These are phyloP conservation scores for Brassicogethes aeneus DNA, from an alignment of 2,888 invertebrate genomes.

Conservation along the genomic window DNA sequence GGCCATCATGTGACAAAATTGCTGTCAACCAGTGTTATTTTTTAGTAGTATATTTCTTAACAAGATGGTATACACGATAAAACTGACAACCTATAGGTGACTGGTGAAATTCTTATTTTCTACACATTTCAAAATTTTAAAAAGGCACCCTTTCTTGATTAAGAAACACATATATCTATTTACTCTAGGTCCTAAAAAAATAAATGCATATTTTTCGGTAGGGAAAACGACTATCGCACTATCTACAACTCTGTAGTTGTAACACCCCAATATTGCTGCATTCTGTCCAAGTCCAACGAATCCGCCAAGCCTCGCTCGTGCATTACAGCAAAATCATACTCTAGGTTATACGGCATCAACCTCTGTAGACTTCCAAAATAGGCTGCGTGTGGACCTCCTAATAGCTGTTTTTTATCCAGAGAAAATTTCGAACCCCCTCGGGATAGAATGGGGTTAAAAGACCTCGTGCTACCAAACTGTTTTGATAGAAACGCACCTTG, in stretches of 20 bases:
- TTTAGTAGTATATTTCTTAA: too few species aligned
- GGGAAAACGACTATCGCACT: too few species aligned
- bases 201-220: too few species aligned
- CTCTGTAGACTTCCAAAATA: constrained; percentile 80
- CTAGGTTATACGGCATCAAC: constrained; percentile 74
- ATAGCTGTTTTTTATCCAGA: constrained; percentile 49
- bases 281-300: constrained; percentile 72
- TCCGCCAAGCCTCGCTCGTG: constrained; percentile 68
- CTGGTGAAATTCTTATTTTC: too few species aligned
- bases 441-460: constrained; percentile 56
- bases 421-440: constrained; percentile 52
- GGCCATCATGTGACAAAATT: too few species aligned
- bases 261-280: constrained; percentile 88
- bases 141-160: too few species aligned
- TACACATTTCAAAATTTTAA: too few species aligned
- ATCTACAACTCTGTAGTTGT: constrained; percentile 71
- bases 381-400: constrained; percentile 75
- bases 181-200: too few species aligned
- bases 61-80: too few species aligned
- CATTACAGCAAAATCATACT: constrained; percentile 76
- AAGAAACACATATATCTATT: too few species aligned
- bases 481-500: constrained; percentile 53
- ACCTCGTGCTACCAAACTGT: constrained; percentile 72
- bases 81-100: too few species aligned
- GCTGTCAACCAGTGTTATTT: too few species aligned